phyloP scores from a whole-genome alignment of 2,888 invertebrate genomes.

The Pollenia amentaria region DNA sequence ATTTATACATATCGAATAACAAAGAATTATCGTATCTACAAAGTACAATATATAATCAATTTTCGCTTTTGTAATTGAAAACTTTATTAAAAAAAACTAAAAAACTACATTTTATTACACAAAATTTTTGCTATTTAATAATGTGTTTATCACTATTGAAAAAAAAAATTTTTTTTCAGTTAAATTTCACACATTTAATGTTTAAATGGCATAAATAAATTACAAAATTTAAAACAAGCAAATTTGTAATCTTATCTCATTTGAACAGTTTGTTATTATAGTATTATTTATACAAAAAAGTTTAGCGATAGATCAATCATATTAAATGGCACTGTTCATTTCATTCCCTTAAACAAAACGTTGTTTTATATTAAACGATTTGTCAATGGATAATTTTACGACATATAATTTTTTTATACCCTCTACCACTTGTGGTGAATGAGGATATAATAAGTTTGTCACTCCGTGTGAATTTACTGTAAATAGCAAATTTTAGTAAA shows the following conservation, averaged over 20 bases:
- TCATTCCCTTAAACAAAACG: neutral
- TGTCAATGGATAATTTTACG: neutral
- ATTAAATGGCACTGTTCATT: neutral
- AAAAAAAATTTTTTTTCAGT: neutral
- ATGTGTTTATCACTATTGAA: neutral
- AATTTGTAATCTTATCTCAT: slow-evolving; percentile 4
- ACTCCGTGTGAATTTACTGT: too few species aligned
- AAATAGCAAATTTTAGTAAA: too few species aligned
- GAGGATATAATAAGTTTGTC: too few species aligned
- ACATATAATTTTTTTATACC: neutral
- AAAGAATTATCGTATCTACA: too few species aligned
- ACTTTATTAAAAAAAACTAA: too few species aligned
- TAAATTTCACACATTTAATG: neutral
- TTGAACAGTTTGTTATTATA: slow-evolving; percentile 13
- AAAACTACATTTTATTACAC: neutral
- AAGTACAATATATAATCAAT: too few species aligned
- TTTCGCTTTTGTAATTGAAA: too few species aligned
- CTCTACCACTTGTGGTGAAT: too few species aligned
- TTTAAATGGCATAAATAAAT: neutral
- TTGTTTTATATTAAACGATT: neutral
- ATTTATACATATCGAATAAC: too few species aligned
- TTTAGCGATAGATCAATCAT: slow-evolving; percentile 30
- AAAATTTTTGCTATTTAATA: neutral
- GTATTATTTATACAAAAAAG: slow-evolving; percentile 10
- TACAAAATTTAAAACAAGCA: neutral